Base-by-base conservation (phyloP, 1,140 invertebrate species). In the Drosophila pseudoananassae region DNA sequence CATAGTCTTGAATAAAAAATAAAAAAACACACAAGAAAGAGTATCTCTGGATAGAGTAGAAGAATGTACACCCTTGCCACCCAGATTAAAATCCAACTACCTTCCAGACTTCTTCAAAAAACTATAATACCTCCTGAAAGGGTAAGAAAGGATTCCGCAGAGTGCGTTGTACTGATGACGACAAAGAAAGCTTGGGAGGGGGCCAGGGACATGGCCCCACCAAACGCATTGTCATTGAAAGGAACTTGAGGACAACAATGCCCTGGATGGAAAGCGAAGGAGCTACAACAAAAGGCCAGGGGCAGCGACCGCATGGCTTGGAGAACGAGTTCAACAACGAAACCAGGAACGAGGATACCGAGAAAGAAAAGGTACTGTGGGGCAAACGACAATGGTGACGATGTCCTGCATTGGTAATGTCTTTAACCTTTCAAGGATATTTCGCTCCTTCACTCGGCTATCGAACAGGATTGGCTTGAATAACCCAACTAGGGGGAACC, bases 391-490 rank as follows among this genome's bases (percentile, higher is more conserved):
- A 47, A 53, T 53, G 38, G 51, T 40, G 75, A 61, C 58, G 49
- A 58, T 71, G 80, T 84, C 84, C 79, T 89, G 84, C 76, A 64
- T 80, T 76, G 74, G 63, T 64, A 87, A 75, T 87, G 85, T 89
- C 85, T 89, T 89, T 89, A 89, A 89, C 85, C 85, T 89, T 89
- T 89, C 85, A 89, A 89, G 85, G 85, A 89, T 89, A 81, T 89
- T 82, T 66, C 66, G 75, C 17, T 38, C 12, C 63, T 57, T 54
- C 29, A 47, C 29, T 57, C 14, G 46, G 59, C 52, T 74, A 75
- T 65, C 60, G 70, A 65, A 65, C 59, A 14, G 64, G 71, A 74
- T 74, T 74, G 36, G 55, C 71, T 54, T 65, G 51, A 63, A 66
- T 40, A 45, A 40, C 50, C 49, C 65, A 47, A 69, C 23, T 1